Conservation (phyloP, 2,113 vertebrate species). For the Hystrix brachyura region DNA sequence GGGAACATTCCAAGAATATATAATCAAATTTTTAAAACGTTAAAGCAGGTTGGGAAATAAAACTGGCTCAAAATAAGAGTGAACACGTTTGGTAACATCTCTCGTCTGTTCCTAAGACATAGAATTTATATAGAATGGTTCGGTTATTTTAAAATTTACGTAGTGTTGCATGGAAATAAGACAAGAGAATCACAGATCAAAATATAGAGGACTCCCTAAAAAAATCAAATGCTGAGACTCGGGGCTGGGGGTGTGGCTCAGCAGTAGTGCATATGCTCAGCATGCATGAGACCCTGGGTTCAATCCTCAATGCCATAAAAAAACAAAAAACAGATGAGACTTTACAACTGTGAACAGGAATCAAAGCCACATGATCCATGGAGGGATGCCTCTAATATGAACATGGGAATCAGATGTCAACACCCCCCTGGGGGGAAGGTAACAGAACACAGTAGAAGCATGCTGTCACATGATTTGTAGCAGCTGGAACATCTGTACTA, state of each 20-base stretch:
- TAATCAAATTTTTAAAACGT: slow-evolving; percentile 40
- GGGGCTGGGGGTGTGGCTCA: not conserved
- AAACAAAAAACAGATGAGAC: not conserved
- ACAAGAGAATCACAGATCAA: not conserved
- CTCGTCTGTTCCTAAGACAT: not conserved
- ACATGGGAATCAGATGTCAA: not conserved
- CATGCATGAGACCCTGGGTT: not conserved
- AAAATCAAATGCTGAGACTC: not conserved
- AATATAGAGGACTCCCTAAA: slow-evolving; percentile 8
- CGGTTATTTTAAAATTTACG: not conserved
- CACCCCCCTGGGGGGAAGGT: too few species aligned
- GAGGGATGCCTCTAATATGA: not conserved
- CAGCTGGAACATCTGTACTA: not conserved
- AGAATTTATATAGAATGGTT: not conserved
- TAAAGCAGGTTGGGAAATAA: slow-evolving; percentile 36
- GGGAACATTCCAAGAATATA: slow-evolving; percentile 39
- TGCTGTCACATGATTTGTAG: too few species aligned
- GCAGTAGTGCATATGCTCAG: not conserved
- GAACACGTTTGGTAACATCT: not conserved
- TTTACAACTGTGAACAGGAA: not conserved
- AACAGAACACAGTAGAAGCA: not conserved
- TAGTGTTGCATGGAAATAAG: slow-evolving; percentile 33
- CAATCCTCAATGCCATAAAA: not conserved
- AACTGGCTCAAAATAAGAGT: slow-evolving; percentile 60
- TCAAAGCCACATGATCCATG: not conserved